phyloP scores from a whole-genome alignment of 1,140 invertebrate species.

The Euwallacea fornicatus region DNA sequence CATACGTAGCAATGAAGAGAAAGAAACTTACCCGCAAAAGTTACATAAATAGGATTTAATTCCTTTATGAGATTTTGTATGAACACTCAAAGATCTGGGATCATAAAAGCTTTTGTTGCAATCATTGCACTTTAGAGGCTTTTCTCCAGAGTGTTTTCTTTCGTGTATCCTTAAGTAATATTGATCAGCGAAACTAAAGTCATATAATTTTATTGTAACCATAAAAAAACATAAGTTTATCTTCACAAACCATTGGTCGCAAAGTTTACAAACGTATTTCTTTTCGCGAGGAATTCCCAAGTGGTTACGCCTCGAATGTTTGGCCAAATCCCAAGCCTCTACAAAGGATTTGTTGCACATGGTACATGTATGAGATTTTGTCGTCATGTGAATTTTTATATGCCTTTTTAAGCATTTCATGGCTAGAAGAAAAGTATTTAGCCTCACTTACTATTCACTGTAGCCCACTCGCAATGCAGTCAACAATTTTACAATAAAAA shows the following conservation, averaged over 20 bases:
- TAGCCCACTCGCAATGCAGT: too few species aligned
- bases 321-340: slow-evolving; percentile 9
- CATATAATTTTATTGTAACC: not conserved
- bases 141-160: slow-evolving; percentile 29
- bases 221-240: too few species aligned
- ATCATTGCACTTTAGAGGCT: slow-evolving; percentile 19
- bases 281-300: slow-evolving; percentile 12
- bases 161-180: slow-evolving; percentile 24
- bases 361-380: slow-evolving; percentile 19
- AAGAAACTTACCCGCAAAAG: slow-evolving; percentile 21
- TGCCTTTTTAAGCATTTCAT: slow-evolving; percentile 21
- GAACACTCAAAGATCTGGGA: slow-evolving; percentile 16
- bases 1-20: not conserved
- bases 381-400: slow-evolving; percentile 22
- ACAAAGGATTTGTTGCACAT: slow-evolving; percentile 21
- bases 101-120: slow-evolving; percentile 27
- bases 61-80: slow-evolving; percentile 15
- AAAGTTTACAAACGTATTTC: slow-evolving; percentile 16
- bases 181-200: slow-evolving; percentile 22
- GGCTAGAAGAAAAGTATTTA: slow-evolving; percentile 6
- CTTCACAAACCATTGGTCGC: slow-evolving; percentile 14
- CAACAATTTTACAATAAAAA: too few species aligned
- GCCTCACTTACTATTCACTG: too few species aligned
- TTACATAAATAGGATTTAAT: slow-evolving; percentile 18
- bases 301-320: slow-evolving; percentile 21